phyloP scores from a whole-genome alignment of 2,888 invertebrate genomes.

The Hermaeophaga mercurialis region DNA sequence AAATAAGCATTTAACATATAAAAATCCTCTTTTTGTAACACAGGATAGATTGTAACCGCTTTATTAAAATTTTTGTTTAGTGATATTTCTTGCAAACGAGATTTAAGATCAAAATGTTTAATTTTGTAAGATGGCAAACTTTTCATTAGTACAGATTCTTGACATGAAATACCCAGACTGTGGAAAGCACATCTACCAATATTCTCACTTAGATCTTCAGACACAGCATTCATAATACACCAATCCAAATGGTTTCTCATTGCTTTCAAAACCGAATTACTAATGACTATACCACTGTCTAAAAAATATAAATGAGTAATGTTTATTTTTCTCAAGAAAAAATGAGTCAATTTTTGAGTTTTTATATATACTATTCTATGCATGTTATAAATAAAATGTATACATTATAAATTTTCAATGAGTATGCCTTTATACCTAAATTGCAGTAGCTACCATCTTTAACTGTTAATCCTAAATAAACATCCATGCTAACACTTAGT shows the following conservation, averaged over 20 bases:
- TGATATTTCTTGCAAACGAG: constrained; percentile 55
- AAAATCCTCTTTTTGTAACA: constrained; percentile 65
- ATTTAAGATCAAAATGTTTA: constrained; percentile 56
- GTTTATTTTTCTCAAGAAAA: neutral
- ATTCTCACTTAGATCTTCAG: constrained; percentile 82
- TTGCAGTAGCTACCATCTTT: constrained; percentile 70
- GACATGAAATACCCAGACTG: constrained; percentile 69
- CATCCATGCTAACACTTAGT: constrained; percentile 83
- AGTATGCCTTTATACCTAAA: too few species aligned
- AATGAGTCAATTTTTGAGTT: neutral
- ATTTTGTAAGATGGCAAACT: constrained; percentile 57
- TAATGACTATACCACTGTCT: constrained; percentile 86
- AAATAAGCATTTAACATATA: constrained; percentile 76
- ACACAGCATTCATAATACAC: constrained; percentile 86
- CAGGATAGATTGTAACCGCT: constrained; percentile 70
- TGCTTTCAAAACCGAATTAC: constrained; percentile 82
- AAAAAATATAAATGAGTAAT: constrained; percentile 26
- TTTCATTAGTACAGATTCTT: constrained; percentile 60
- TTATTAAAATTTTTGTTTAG: constrained; percentile 59
- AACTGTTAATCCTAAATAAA: constrained; percentile 78
- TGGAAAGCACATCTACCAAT: constrained; percentile 85
- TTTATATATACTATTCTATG: too few species aligned
- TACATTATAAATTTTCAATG: too few species aligned
- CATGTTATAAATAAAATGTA: too few species aligned
- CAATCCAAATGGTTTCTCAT: constrained; percentile 82